A percentile compares a stretch with the other conserved stretches of the same genome.
These are phyloP conservation scores for Trichogramma dendrolimi DNA, from an alignment of 2,888 invertebrate genomes.

Conservation along the genomic window DNA sequence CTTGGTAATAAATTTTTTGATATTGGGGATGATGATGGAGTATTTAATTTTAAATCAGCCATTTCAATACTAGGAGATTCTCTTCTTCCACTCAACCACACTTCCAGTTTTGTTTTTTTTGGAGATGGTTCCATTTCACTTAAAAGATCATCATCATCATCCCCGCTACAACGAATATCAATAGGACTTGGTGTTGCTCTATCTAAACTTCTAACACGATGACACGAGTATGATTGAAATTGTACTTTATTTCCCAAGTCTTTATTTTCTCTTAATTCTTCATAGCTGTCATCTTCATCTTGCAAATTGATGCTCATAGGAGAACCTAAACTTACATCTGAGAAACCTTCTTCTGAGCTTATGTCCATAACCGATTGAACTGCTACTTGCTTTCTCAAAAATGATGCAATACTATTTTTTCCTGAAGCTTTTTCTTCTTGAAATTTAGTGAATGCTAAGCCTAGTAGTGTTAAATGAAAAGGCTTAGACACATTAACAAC, in stretches of 20 bases:
- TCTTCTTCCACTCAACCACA: constrained; percentile 55
- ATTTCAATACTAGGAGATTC: constrained; percentile 49
- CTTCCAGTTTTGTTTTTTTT: constrained; percentile 62
- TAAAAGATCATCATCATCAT: constrained; percentile 41
- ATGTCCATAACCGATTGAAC: constrained; percentile 65
- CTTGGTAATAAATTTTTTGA: constrained; percentile 52
- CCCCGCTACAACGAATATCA: constrained; percentile 30
- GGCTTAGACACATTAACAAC: constrained; percentile 69
- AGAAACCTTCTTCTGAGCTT: constrained; percentile 44
- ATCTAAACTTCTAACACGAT: constrained; percentile 25
- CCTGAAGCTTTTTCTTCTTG: constrained; percentile 65
- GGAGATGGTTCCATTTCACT: constrained; percentile 69
- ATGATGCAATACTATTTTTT: constrained; percentile 69
- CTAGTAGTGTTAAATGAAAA: constrained; percentile 75
- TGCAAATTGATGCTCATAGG: constrained; percentile 46
- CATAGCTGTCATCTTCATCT: constrained; percentile 40
- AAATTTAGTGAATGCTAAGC: constrained; percentile 79
- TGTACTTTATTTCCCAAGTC: constrained; percentile 29
- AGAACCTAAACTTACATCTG: constrained; percentile 52
- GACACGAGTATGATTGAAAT: constrained; percentile 26
- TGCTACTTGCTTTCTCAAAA: constrained; percentile 71
- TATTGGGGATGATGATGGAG: constrained; percentile 37
- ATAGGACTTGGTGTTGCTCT: constrained; percentile 31
- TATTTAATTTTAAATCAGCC: constrained; percentile 45
- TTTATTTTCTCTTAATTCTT: constrained; percentile 31